Percentiles rank a stretch among this genome's conserved stretches.
Evolutionary conservation across 2,888 invertebrate species (phyloP).

Genomic region (Xylota segnis): DNA sequence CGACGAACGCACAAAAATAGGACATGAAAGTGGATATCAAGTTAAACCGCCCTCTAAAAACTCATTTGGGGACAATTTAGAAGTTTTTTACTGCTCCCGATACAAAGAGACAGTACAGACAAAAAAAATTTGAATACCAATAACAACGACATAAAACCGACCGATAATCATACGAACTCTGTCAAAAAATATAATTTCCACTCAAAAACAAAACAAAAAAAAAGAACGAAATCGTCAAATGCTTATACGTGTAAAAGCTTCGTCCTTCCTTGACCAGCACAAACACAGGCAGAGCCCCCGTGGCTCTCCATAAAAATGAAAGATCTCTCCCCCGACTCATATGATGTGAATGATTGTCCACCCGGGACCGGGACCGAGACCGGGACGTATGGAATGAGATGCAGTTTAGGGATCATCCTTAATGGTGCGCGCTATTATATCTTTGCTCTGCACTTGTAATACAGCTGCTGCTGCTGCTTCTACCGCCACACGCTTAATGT

Average conservation of each 20-base stretch:
- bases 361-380: no score
- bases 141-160: conserved; percentile 40
- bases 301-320: conserved; percentile 41
- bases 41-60: conserved; percentile 68
- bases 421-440: conserved; percentile 45
- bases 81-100: conserved; percentile 25
- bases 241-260: neutral
- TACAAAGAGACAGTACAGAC: neutral
- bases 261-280: conserved; percentile 40
- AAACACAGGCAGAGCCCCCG: neutral
- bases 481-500: conserved; percentile 19
- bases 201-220: conserved; percentile 20
- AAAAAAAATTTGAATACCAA: conserved; percentile 50
- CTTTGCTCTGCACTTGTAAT: conserved; percentile 12
- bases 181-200: conserved; percentile 24
- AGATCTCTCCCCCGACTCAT: conserved; percentile 50
- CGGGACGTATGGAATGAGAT: conserved; percentile 24
- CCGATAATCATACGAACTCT: conserved; percentile 26
- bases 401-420: conserved; percentile 51
- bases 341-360: conserved; percentile 55
- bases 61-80: conserved; percentile 70
- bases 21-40: conserved; percentile 66
- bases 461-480: neutral
- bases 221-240: conserved; percentile 37
- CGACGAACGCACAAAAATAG: conserved; percentile 25